phyloP scores from a whole-genome alignment of 1,140 invertebrate species.

The Ladona fulva region DNA sequence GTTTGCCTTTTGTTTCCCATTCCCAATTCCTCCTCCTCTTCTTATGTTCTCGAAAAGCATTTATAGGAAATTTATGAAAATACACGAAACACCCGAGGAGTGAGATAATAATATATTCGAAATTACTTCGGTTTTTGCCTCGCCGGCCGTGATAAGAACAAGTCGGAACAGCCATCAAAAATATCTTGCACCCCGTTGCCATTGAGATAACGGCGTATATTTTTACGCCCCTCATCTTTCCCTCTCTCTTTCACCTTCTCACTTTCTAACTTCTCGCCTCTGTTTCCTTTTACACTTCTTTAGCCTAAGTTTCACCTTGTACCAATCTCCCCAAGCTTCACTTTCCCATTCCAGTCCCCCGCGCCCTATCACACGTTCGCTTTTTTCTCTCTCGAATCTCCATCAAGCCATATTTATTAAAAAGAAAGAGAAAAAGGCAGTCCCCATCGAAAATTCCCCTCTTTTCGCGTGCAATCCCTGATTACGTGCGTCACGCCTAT shows the following conservation, averaged over 20 bases:
- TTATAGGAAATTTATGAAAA: slow-evolving; percentile 6
- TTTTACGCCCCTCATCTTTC: neutral
- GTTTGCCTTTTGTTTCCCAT: neutral
- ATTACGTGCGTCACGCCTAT: neutral
- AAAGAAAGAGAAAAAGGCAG: too few relatives aligned
- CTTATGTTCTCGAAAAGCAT: neutral
- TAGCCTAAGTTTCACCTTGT: too few relatives aligned
- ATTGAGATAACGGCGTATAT: neutral
- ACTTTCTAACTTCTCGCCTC: too few relatives aligned
- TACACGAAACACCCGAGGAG: neutral
- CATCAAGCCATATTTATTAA: neutral
- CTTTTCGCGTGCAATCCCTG: neutral
- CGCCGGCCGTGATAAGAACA: neutral
- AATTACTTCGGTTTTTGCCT: slow-evolving; percentile 6
- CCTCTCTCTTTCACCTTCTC: neutral
- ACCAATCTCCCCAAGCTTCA: too few relatives aligned
- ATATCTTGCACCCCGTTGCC: neutral
- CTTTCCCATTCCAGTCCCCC: neutral
- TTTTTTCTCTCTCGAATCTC: neutral
- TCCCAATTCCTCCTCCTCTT: neutral
- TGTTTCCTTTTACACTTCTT: too few relatives aligned
- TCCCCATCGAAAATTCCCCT: neutral
- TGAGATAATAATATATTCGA: slow-evolving; percentile 3
- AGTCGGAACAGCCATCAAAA: neutral
- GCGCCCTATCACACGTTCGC: neutral